A percentile compares a stretch with the other conserved stretches of the same genome.
Conservation (phyloP, 2,888 invertebrate species). For the Tachystola acroxantha region DNA sequence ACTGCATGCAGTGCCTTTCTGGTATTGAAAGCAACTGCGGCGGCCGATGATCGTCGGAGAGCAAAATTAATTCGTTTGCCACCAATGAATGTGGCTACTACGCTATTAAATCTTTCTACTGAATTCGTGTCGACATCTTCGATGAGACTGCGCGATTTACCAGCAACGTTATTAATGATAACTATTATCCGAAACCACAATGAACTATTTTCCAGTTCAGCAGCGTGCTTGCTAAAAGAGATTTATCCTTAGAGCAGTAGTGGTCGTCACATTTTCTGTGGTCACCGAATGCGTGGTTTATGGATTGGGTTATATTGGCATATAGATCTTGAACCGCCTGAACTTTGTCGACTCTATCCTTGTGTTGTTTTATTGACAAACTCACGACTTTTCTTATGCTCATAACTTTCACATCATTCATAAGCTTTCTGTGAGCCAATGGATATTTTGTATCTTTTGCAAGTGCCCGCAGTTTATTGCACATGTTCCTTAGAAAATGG, state of each 20-base stretch:
- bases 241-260: too few relatives aligned
- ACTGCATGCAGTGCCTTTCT: neutral
- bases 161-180: conserved; percentile 6
- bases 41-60: conserved; percentile 3
- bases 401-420: neutral
- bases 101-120: conserved; percentile 11
- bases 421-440: neutral
- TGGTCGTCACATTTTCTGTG: too few relatives aligned
- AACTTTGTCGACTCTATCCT: too few relatives aligned
- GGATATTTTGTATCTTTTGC: neutral
- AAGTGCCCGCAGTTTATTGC: conserved; percentile 2
- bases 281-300: too few relatives aligned
- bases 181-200: too few relatives aligned
- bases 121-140: conserved; percentile 11
- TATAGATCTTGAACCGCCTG: too few relatives aligned
- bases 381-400: too few relatives aligned
- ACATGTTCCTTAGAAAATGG: conserved; percentile 7
- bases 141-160: conserved; percentile 12
- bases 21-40: conserved; percentile 8
- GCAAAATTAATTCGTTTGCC: conserved; percentile 10
- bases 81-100: conserved; percentile 13
- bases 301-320: too few relatives aligned
- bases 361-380: too few relatives aligned
- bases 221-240: too few relatives aligned
- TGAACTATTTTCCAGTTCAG: too few relatives aligned